These are phyloP conservation scores for Polymixis flavicincta DNA, from an alignment of 2,888 invertebrate genomes.

Conservation along the genomic window DNA sequence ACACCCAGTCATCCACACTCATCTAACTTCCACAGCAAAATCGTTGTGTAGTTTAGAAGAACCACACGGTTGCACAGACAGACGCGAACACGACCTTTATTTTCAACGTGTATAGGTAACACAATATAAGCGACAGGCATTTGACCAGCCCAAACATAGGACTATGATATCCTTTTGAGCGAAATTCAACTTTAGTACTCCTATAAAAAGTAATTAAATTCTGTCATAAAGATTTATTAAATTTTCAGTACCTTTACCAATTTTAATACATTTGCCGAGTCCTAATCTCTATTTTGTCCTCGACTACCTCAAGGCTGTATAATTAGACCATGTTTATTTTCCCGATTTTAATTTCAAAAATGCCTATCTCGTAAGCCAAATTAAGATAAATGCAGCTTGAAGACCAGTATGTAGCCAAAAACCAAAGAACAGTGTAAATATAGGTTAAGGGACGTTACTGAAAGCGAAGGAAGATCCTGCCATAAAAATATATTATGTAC, in stretches of 20 bases:
- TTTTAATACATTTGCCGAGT: background rate
- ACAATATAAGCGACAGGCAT: background rate
- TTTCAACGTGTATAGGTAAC: background rate
- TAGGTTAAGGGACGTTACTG: background rate
- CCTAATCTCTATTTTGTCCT: background rate
- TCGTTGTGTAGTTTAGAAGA: background rate
- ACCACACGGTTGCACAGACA: background rate
- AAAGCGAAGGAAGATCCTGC: background rate
- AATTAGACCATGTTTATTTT: constrained; percentile 2
- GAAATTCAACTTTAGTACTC: background rate
- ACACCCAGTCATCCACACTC: too few relatives aligned
- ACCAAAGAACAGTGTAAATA: background rate
- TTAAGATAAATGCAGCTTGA: background rate
- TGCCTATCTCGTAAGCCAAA: background rate
- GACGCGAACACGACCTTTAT: background rate
- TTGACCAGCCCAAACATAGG: background rate
- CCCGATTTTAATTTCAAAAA: background rate
- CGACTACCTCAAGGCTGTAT: background rate
- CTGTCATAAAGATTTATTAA: background rate
- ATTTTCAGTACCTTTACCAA: background rate
- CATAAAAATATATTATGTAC: background rate
- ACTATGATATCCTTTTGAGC: background rate
- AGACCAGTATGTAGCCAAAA: background rate
- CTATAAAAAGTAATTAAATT: background rate
- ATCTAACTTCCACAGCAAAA: background rate